Conservation (phyloP, 2,888 invertebrate genomes). For the Salticus scenicus region DNA sequence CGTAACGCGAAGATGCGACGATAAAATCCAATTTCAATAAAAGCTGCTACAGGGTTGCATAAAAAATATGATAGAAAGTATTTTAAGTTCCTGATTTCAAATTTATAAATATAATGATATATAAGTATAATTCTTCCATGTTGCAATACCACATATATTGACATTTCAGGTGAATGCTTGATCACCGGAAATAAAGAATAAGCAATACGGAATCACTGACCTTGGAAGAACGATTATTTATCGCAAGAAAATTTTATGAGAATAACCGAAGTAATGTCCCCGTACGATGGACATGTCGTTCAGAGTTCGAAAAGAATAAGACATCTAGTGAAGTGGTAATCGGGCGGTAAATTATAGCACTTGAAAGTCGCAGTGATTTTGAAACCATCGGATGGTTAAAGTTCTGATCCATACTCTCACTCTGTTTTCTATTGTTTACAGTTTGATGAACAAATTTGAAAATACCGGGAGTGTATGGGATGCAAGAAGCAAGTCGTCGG, state of each 20-base stretch:
- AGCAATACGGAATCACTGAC: not conserved
- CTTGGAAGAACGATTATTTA: not conserved
- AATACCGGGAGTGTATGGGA: not conserved
- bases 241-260: conserved; percentile 5
- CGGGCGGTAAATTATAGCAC: not conserved
- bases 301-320: not conserved
- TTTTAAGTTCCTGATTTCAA: too few relatives aligned
- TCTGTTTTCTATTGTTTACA: not conserved
- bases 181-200: conserved; percentile 4
- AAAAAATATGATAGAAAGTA: too few relatives aligned
- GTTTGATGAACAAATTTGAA: not conserved
- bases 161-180: not conserved
- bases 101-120: too few relatives aligned
- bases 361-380: not conserved
- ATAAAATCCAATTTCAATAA: too few relatives aligned
- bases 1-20: too few relatives aligned
- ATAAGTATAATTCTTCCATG: not conserved
- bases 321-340: not conserved
- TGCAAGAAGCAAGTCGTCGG: not conserved
- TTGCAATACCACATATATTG: not conserved
- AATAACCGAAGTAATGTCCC: not conserved
- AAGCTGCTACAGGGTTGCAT: too few relatives aligned
- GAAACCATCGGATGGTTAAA: not conserved
- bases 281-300: not conserved
- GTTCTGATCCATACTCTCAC: not conserved